phyloP scores from a whole-genome alignment of 2,797 vertebrate species.

The Calcarius lapponicus region DNA sequence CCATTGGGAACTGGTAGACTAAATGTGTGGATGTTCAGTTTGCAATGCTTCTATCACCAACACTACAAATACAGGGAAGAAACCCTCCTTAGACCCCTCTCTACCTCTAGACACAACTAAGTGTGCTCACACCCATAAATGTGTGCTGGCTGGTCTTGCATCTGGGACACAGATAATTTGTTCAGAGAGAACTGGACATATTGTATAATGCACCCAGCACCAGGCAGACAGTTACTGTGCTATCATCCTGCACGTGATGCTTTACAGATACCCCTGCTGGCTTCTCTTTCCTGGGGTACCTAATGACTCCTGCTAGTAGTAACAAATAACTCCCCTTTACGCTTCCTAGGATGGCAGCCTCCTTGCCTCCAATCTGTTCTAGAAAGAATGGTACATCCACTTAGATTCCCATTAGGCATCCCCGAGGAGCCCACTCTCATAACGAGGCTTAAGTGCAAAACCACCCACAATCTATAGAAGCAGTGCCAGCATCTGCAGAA shows the following conservation, averaged over 20 bases:
- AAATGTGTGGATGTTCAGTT: not conserved
- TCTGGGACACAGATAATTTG: not conserved
- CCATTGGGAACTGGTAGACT: not conserved
- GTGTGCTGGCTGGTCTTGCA: not conserved
- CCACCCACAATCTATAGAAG: not conserved
- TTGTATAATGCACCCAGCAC: not conserved
- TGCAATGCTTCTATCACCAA: not conserved
- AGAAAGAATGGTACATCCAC: not conserved
- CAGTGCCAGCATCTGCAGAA: not conserved
- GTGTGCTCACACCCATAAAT: not conserved
- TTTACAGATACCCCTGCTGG: not conserved
- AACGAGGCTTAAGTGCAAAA: not conserved
- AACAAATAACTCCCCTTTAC: not conserved
- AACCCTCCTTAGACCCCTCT: not conserved
- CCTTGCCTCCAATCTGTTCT: not conserved
- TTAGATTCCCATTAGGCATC: slow-evolving; percentile 13
- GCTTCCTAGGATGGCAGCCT: not conserved
- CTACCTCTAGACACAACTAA: not conserved
- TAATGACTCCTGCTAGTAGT: not conserved
- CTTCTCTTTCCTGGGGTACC: not conserved
- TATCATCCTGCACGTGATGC: not conserved
- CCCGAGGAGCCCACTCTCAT: not conserved
- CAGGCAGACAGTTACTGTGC: not conserved
- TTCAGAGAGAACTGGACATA: not conserved
- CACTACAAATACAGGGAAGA: not conserved